phyloP scores from a whole-genome alignment of 2,797 vertebrate genomes.

The Crypturellus tataupa region DNA sequence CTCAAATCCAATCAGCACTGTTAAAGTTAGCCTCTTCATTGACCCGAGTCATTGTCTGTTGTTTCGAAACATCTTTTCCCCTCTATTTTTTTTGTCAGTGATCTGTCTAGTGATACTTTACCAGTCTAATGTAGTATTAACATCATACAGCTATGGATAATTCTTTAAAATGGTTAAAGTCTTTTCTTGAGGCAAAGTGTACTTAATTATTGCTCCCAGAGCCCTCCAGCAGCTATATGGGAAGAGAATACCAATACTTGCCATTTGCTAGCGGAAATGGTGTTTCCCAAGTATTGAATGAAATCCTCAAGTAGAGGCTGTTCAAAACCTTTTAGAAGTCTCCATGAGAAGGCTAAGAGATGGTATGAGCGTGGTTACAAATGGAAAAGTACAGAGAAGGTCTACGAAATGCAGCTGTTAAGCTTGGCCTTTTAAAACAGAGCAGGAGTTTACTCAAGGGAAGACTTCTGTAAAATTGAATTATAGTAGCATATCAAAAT shows the following conservation, averaged over 20 bases:
- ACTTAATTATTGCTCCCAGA: constrained; percentile 3
- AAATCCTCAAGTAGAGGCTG: neutral
- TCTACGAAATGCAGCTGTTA: neutral
- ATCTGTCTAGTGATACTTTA: neutral
- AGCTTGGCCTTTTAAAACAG: neutral
- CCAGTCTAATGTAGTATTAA: neutral
- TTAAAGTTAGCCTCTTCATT: neutral
- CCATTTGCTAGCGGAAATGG: neutral
- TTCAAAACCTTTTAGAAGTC: neutral
- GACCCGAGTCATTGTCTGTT: neutral
- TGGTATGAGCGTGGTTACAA: neutral
- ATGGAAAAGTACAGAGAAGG: neutral
- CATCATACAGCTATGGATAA: neutral
- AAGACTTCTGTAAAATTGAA: constrained; percentile 32
- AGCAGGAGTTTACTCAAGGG: neutral
- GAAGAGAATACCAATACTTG: neutral
- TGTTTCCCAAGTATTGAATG: neutral
- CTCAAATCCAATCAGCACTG: neutral
- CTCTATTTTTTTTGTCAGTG: neutral
- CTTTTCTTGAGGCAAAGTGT: neutral
- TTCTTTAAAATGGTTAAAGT: constrained; percentile 22
- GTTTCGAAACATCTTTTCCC: neutral
- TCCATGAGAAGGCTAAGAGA: neutral
- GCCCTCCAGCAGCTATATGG: neutral
- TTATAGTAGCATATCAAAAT: neutral